These are phyloP conservation scores for Aramus guarauna DNA, from an alignment of 2,113 vertebrate genomes.

Conservation along the genomic window DNA sequence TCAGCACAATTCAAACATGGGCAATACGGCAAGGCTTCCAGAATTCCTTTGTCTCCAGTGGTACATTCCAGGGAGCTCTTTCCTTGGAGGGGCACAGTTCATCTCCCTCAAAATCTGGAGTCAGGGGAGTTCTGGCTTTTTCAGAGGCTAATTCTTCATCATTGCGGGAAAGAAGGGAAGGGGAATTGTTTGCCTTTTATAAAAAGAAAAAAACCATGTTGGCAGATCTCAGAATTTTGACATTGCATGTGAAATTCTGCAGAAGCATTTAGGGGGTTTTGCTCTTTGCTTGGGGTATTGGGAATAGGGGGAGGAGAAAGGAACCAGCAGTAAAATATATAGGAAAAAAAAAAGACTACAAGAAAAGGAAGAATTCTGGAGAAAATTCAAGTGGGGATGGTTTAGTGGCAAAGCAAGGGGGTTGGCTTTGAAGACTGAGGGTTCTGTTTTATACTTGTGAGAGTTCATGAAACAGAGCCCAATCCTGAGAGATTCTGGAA, in stretches of 20 bases:
- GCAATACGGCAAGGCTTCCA: not conserved
- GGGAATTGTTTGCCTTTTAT: not conserved
- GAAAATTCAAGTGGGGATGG: not conserved
- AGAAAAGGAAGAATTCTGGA: not conserved
- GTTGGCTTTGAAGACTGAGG: not conserved
- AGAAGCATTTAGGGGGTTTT: not conserved
- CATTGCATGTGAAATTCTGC: not conserved
- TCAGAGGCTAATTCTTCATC: not conserved
- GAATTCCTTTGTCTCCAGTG: not conserved
- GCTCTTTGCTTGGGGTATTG: not conserved
- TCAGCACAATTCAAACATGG: not conserved
- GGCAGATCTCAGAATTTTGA: not conserved
- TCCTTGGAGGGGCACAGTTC: not conserved
- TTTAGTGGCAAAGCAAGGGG: not conserved
- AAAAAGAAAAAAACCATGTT: not conserved
- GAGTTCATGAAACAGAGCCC: not conserved
- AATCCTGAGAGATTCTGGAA: not conserved
- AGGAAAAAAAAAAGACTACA: not conserved
- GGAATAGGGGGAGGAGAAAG: not conserved
- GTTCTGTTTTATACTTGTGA: not conserved
- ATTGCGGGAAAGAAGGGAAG: not conserved
- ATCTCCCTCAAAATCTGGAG: not conserved
- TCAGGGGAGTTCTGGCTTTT: not conserved
- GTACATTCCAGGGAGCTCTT: not conserved
- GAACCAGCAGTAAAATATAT: not conserved